Base-by-base conservation (phyloP, 2,113 vertebrate species). In the Orientallactaga bullata region DNA sequence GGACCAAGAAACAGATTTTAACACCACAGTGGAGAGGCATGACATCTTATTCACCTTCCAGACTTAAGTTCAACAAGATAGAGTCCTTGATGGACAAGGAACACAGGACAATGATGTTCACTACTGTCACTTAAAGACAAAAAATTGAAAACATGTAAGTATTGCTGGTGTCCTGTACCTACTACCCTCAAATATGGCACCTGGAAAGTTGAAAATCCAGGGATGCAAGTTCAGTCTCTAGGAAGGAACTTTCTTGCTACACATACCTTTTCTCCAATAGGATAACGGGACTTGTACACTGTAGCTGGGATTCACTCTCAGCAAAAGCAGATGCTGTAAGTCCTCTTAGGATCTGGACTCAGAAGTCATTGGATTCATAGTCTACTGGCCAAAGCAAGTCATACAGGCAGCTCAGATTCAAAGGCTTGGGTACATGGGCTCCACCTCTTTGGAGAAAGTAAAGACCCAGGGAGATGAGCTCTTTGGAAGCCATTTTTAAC, bases 41-140 rank as follows among this genome's bases (percentile, higher is more conserved):
- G 76, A 39, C 51, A 81, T 68, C 60, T 87, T 90, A 72, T 16
- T 78, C 51, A 84, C 28, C 80, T 92, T 92, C 18, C 26, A 87
- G 32, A 74, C 17, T 86, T 78, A 69, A 87, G 7, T 88, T 88
- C 55, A 94, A 69, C 24, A 92, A 37, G 18, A 12, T 21, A 73
- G 32, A 88, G 12, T 63, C 82, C 21, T 42, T 69, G 60, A 79
- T 74, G 37, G 68, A 76, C 18, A 16, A 55, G 58, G 39, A 87
- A 79, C 35, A 35, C 16, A 47, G 3, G 28, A 61, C 35, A 30
- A 37, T 47, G 65, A 81, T 82, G 65, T 7, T n/a, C 65, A 60
- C 86, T 32, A 18, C 32, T 73, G 10, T 79, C 71, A 63, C 32
- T 51, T 73, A 37, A 1, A 83, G 37, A 87, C 78, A 12, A 55